Evolutionary conservation across 1,140 invertebrate species (phyloP), one percentile per base, ranked within the genome.

Genomic region (Procambarus clarkii): DNA sequence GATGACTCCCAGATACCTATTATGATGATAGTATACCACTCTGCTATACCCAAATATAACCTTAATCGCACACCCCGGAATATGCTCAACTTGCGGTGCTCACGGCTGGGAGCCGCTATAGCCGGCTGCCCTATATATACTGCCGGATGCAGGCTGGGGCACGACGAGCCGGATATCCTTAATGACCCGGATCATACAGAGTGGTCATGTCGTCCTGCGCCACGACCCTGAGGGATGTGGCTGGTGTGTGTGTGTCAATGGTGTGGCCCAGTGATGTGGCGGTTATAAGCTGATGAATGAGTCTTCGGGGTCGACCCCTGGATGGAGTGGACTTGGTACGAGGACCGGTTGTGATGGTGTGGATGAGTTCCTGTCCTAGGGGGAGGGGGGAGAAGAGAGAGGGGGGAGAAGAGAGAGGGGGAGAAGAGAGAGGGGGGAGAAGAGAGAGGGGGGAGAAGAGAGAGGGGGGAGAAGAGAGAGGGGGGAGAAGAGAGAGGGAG

Each of bases 141-240:
- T 9, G 9, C 50, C 50, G 9, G 4, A 54, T 54, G 50, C 9
- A n/a, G n/a, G n/a, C n/a, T n/a, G n/a, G n/a, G n/a, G n/a, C n/a
- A n/a, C n/a, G n/a, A n/a, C n/a, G n/a, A 15, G 80, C 80, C 80
- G 80, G 80, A 82, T 82, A 82, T 82, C 50, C 54, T 60, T 54
- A 82, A 82, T 82, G 54, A 50, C 5, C 15, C 46, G 80, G 80
- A 82, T 82, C 80, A 82, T 48, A 58, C 54, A 60, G 50, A 60
- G 80, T 60, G 80, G 58, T 82, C 44, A 82, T 46, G 34, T 60
- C 24, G 15, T 82, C 24, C 80, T 21, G 80, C 24, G 21, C 80
- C 21, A 4, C 60, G 9, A 11, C 15, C 11, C 4, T 69, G 15
- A 69, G 21, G 13, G 60, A 69, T 69, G 60, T 54, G 7, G 13